These are phyloP conservation scores for Elysia crispata DNA, from an alignment of 2,888 invertebrate genomes.

Conservation along the genomic window DNA sequence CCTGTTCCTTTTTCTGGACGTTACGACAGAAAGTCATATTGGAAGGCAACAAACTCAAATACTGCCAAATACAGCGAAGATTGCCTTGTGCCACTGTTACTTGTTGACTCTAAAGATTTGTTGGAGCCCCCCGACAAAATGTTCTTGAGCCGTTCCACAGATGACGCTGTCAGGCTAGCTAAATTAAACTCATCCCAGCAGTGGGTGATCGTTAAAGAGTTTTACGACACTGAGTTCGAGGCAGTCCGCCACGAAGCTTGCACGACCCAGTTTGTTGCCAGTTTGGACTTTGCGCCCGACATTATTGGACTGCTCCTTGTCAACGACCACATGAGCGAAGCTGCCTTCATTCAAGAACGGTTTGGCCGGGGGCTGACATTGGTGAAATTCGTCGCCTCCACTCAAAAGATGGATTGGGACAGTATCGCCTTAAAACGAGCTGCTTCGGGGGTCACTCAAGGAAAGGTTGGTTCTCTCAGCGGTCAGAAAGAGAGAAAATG, in stretches of 20 bases:
- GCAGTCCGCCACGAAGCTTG: constrained; percentile 32
- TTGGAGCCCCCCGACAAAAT: background rate
- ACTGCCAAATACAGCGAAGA: background rate
- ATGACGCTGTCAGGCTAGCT: constrained; percentile 20
- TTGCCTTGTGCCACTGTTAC: background rate
- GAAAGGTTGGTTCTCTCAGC: background rate
- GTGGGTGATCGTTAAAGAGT: constrained; percentile 37
- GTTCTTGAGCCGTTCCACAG: background rate
- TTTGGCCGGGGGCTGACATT: constrained; percentile 29
- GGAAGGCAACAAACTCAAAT: background rate
- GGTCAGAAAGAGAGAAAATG: background rate
- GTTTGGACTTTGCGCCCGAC: background rate
- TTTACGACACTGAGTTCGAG: constrained; percentile 21
- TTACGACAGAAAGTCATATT: too few relatives aligned
- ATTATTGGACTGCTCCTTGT: constrained; percentile 33
- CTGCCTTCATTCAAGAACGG: constrained; percentile 33
- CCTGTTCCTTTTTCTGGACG: too few relatives aligned
- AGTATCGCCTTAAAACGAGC: background rate
- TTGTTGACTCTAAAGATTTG: constrained; percentile 30
- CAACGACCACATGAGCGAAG: constrained; percentile 9
- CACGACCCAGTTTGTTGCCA: constrained; percentile 12
- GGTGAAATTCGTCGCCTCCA: background rate
- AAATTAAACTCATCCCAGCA: background rate
- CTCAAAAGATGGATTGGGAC: constrained; percentile 32
- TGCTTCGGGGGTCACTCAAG: background rate